These are phyloP conservation scores for Aporrectodea caliginosa DNA, from an alignment of 1,140 invertebrate species.

Conservation along the genomic window DNA sequence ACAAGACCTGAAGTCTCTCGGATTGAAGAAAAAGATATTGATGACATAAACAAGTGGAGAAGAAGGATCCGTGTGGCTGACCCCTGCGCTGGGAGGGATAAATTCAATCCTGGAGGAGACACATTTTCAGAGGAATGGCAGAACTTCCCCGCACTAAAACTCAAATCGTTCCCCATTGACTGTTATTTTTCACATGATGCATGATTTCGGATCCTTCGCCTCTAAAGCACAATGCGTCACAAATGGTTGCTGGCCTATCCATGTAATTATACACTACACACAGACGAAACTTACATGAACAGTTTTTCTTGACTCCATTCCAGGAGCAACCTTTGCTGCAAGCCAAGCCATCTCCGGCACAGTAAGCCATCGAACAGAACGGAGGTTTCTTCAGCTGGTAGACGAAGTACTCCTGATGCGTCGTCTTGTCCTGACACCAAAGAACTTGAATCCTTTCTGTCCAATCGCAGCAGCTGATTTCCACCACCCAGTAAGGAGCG, in stretches of 20 bases:
- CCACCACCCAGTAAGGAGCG: neutral
- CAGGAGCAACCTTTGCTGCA: neutral
- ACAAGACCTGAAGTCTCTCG: too few relatives aligned
- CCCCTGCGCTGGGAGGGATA: too few relatives aligned
- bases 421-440: neutral
- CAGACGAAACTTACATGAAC: neutral
- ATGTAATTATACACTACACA: too few relatives aligned
- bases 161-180: too few relatives aligned
- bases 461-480: neutral
- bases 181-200: too few relatives aligned
- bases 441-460: neutral
- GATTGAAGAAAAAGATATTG: too few relatives aligned
- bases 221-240: neutral
- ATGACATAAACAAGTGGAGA: too few relatives aligned
- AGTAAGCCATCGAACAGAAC: slow-evolving; percentile 22
- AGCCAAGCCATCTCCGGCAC: slow-evolving; percentile 2
- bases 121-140: too few relatives aligned
- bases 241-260: neutral
- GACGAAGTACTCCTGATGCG: slow-evolving; percentile 6
- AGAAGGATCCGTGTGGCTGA: too few relatives aligned
- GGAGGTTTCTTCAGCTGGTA: slow-evolving; percentile 18
- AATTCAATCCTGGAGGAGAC: too few relatives aligned
- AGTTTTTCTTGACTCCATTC: neutral
- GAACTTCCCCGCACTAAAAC: too few relatives aligned
- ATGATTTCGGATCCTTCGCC: too few relatives aligned